Conservation (phyloP, 2,888 invertebrate genomes). For the Linnaemya tessellans region DNA sequence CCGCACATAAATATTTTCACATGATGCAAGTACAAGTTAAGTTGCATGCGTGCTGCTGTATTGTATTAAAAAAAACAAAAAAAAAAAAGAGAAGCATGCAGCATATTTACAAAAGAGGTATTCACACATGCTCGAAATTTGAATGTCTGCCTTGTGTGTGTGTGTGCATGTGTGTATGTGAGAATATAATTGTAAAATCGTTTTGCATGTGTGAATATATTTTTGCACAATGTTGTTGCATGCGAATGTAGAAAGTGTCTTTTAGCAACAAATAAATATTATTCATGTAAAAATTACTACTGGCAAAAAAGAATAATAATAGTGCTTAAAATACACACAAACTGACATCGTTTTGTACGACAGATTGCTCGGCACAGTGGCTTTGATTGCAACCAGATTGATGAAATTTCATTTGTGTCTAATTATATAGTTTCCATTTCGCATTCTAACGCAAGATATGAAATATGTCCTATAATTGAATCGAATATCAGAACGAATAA, state of each 20-base stretch:
- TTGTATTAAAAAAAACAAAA: conserved; percentile 10
- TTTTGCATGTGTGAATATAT: conserved; percentile 22
- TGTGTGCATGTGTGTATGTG: conserved; percentile 18
- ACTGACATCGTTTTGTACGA: conserved; percentile 13
- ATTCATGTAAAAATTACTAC: conserved; percentile 61
- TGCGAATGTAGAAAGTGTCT: conserved; percentile 46
- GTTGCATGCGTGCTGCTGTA: conserved; percentile 21
- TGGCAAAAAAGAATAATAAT: conserved; percentile 33
- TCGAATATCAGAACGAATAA: too few relatives aligned
- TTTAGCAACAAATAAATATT: conserved; percentile 62
- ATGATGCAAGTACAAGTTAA: conserved; percentile 24
- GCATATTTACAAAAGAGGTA: conserved; percentile 55
- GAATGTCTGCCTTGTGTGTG: neutral
- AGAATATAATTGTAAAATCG: neutral
- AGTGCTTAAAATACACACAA: conserved; percentile 27
- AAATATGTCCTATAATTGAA: too few relatives aligned
- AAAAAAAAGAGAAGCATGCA: conserved; percentile 22
- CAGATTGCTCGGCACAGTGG: conserved; percentile 1
- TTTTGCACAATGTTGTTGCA: neutral
- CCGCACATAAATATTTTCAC: conserved; percentile 37
- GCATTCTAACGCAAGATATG: too few relatives aligned
- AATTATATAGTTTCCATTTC: too few relatives aligned
- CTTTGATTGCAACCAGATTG: neutral
- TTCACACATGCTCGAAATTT: conserved; percentile 56
- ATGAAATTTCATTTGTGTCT: neutral